phyloP scores from a whole-genome alignment of 2,888 invertebrate species.

The Netelia melanura region DNA sequence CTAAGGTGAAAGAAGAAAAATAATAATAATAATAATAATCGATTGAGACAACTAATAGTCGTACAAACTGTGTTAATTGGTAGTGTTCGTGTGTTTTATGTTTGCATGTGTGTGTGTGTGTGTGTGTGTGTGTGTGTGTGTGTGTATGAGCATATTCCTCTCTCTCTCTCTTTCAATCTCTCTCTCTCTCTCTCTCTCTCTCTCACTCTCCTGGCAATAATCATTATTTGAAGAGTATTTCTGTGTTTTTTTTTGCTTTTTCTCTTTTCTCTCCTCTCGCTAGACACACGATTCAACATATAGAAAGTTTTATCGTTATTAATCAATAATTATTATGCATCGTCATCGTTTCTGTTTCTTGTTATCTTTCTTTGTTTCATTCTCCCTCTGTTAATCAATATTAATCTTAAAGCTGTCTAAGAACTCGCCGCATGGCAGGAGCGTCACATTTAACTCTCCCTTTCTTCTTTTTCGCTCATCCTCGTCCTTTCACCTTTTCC shows the following conservation, averaged over 20 bases:
- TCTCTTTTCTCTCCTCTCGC: constrained; percentile 77
- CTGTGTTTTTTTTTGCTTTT: constrained; percentile 46
- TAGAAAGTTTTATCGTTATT: constrained; percentile 84
- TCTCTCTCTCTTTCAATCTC: constrained; percentile 23
- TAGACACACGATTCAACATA: constrained; percentile 84
- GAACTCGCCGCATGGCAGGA: constrained; percentile 83
- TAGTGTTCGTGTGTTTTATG: constrained; percentile 36
- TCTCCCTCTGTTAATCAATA: constrained; percentile 77
- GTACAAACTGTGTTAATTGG: constrained; percentile 77
- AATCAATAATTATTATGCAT: constrained; percentile 83
- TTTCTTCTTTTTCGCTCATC: constrained; percentile 67
- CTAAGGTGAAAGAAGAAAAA: constrained; percentile 65
- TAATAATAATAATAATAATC: constrained; percentile 68
- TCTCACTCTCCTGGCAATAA: constrained; percentile 73
- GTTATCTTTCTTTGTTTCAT: constrained; percentile 56
- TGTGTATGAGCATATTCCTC: not conserved
- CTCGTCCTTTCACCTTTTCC: constrained; percentile 60
- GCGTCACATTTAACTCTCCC: constrained; percentile 76
- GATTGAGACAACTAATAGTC: constrained; percentile 77
- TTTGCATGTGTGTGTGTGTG: constrained; percentile 28
- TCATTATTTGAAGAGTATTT: constrained; percentile 80
- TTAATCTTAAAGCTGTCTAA: constrained; percentile 84
- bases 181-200: not conserved
- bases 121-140: constrained; percentile 36
- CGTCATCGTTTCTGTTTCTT: constrained; percentile 1